Base-by-base conservation (phyloP, 2,888 invertebrate species). In the Cerastis rubricosa region DNA sequence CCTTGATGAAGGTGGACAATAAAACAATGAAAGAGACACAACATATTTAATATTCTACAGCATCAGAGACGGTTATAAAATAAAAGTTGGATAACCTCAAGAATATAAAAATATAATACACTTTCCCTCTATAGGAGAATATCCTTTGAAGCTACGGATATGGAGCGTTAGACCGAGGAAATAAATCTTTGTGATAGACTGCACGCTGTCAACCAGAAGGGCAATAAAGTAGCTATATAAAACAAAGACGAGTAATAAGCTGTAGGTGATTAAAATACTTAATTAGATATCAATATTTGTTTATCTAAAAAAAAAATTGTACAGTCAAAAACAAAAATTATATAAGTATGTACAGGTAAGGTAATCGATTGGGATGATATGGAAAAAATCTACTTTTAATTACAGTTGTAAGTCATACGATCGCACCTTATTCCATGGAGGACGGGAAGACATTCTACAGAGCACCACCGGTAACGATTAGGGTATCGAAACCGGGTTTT, bases 141-240 rank as follows among this genome's bases (percentile, higher is more conserved):
- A 71, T 83, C 74, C 84, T 90, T 91, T 91, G 89, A 90, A 85
- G 89, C 77, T 83, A 83, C 89, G 90, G 88, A 90, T 87, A 86
- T 75, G 86, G 74, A 72, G 77, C 85, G 87, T 89, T 90, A 87
- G 74, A 70, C 74, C 73, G 71, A 64, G 76, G 76, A 83, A 82
- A 91, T 91, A 89, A 90, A 91, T 91, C 86, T 87, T 74, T 43
- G 49, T 78, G 79, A 88, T 83, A 82, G 77, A 82, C 76, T 76
- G 71, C 75, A 65, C n/a, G 67, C 78, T 84, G 80, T 83, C 87
- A 82, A 77, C 82, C 64, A 78, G 79, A 75, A 76, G 71, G 40
- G 71, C 68, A 76, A 79, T 80, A 85, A 85, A 83, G 64, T 61
- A 57, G 63, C 73, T 65, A 79, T 25, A 83, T 74, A 80, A 80